Evolutionary conservation across 2,888 invertebrate species (phyloP).

Genomic region (Eudasyphora cyanicolor): DNA sequence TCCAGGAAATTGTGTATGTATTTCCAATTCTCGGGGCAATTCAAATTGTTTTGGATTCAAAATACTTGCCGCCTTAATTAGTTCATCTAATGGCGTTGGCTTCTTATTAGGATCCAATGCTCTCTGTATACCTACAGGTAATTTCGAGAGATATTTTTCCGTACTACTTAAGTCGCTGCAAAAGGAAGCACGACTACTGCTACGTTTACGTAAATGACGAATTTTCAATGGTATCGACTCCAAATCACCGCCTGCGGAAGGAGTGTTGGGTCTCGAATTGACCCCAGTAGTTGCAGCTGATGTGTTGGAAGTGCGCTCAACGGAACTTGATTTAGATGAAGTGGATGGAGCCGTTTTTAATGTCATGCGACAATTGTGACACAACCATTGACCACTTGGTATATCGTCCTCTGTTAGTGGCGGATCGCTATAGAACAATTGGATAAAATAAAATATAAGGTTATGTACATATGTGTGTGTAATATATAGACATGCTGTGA

Average conservation of each 20-base stretch:
- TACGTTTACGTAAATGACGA: conserved; percentile 78
- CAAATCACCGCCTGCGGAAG: conserved; percentile 71
- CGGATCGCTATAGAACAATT: conserved; percentile 86
- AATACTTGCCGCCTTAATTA: conserved; percentile 90
- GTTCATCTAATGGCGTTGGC: conserved; percentile 86
- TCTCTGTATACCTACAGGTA: conserved; percentile 75
- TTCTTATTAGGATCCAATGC: conserved; percentile 79
- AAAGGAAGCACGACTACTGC: conserved; percentile 74
- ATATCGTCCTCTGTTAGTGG: conserved; percentile 94
- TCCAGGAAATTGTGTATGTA: conserved; percentile 90
- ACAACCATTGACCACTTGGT: conserved; percentile 95
- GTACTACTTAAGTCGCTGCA: conserved; percentile 76
- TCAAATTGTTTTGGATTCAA: conserved; percentile 95
- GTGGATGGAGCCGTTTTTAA: conserved; percentile 75
- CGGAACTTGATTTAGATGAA: conserved; percentile 80
- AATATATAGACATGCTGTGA: not conserved
- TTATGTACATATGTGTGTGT: no score
- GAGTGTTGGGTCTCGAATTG: conserved; percentile 77
- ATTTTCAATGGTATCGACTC: conserved; percentile 79
- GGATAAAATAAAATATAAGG: conserved; percentile 29
- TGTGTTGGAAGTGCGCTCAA: conserved; percentile 75
- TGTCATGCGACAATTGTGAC: conserved; percentile 87
- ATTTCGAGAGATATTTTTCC: conserved; percentile 75
- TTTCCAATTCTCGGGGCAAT: conserved; percentile 89
- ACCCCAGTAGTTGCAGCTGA: conserved; percentile 67